Evolutionary conservation across 2,797 vertebrate species (phyloP).

Genomic region (Gadopsis marmoratus): DNA sequence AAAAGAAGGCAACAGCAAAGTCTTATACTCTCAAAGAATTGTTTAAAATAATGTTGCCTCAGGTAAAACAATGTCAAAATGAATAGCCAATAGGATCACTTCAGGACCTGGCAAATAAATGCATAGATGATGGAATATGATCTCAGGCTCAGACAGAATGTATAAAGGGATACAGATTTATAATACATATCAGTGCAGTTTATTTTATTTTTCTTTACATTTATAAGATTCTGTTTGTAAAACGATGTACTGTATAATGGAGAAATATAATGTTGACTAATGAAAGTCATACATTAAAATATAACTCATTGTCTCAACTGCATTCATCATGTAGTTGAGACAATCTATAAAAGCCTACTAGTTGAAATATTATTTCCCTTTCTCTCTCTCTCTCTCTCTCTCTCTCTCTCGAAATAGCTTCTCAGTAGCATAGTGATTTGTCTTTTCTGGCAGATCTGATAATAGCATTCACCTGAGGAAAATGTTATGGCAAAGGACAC

Average conservation of each 20-base stretch:
- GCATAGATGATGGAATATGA: neutral
- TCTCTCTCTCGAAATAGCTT: neutral
- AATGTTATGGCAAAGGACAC: neutral
- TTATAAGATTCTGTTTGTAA: conserved; percentile 1
- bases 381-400: neutral
- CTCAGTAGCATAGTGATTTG: neutral
- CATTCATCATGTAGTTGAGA: conserved; percentile 6
- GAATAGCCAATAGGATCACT: neutral
- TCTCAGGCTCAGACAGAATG: conserved; percentile 12
- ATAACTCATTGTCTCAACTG: no score
- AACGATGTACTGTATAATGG: conserved; percentile 1
- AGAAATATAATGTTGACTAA: conserved; percentile 26
- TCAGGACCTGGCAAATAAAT: neutral
- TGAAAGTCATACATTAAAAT: conserved; percentile 31
- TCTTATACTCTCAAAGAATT: neutral
- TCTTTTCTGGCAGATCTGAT: conserved; percentile 18
- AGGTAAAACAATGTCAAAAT: neutral
- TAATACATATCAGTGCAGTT: neutral
- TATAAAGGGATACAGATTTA: neutral
- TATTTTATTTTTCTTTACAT: neutral
- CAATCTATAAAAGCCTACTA: conserved; percentile 13
- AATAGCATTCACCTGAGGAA: neutral
- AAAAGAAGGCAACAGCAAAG: neutral
- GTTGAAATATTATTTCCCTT: neutral
- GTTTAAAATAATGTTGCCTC: neutral